phyloP scores from a whole-genome alignment of 1,140 invertebrate species.

The Euborellia annulipes region DNA sequence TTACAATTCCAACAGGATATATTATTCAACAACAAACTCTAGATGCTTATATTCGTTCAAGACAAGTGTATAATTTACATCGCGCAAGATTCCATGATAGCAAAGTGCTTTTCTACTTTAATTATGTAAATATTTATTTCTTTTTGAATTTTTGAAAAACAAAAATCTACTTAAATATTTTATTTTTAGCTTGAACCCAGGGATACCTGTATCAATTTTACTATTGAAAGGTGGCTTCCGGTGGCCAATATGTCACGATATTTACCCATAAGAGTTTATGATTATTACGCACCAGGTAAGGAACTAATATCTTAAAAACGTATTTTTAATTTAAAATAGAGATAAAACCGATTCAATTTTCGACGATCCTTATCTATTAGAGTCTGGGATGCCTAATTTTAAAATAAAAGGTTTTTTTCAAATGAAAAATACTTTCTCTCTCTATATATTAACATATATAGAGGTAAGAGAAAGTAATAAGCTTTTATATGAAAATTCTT shows the following conservation, averaged over 20 bases:
- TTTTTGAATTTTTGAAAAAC: constrained; percentile 1
- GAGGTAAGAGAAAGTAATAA: no score
- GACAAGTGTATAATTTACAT: constrained; percentile 58
- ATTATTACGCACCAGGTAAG: constrained; percentile 90
- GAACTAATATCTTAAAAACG: no score
- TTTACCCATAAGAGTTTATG: constrained; percentile 77
- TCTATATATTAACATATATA: no score
- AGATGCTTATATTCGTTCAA: constrained; percentile 62
- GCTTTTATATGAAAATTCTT: no score
- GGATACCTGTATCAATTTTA: constrained; percentile 80
- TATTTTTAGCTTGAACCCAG: constrained; percentile 51
- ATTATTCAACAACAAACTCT: constrained; percentile 81
- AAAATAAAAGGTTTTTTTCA: no score
- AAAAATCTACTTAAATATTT: constrained; percentile 5
- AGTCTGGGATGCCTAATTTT: no score
- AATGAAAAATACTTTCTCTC: no score
- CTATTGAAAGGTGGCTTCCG: constrained; percentile 85
- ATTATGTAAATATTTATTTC: constrained; percentile 52
- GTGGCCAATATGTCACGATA: constrained; percentile 93
- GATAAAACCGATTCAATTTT: no score
- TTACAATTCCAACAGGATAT: constrained; percentile 85
- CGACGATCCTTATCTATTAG: no score
- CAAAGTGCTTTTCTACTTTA: constrained; percentile 88
- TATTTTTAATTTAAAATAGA: no score
- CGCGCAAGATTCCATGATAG: constrained; percentile 64